Evolutionary conservation across 2,888 invertebrate genomes (phyloP), one percentile per base, ranked within the genome.

Genomic region (Agrotis ipsilon): DNA sequence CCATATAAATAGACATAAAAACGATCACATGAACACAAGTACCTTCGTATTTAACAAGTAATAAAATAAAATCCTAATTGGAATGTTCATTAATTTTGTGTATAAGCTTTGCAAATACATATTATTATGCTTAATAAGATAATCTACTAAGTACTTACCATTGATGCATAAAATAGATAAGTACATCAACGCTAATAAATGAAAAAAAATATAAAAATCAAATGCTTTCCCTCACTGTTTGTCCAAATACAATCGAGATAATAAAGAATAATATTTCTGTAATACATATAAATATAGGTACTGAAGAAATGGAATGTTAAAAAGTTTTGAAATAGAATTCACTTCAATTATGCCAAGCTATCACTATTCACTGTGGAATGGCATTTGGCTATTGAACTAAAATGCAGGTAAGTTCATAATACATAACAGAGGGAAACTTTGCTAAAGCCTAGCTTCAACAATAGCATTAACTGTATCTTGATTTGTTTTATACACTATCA

Each of bases 301-400:
- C 86, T 88, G 87, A 86, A 80, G 86, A 81, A 86, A 83, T 92
- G 92, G 92, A 92, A 92, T 92, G 92, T 92, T 39, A 77, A 85
- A 83, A 83, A 86, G 84, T 83, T 80, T 80, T 64, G 62, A 72
- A 65, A 75, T 57, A 80, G 66, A 75, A 80, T 74, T 62, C 62
- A 69, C 49, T 81, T 69, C 60, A 52, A 57, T 45, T 65, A 82
- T 80, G 75, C 75, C 72, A 75, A 78, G 64, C 68, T 72, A 62
- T 68, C 65, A 75, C n/a, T n/a, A n/a, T 65, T 75, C 67, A 45
- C 49, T n/a, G 32, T 9, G 66, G 84, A 83, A 83, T 83, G 19
- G 18, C 27, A 63, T 68, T 64, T 57, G 61, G 45, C 49, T 55
- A 39, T 39, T 39, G 39, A 39, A 39, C 32, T 32, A 32, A 9